Percentiles rank a stretch among this genome's conserved stretches.
Evolutionary conservation across 1,140 invertebrate species (phyloP).

Genomic region (Zaprionus vittiger): DNA sequence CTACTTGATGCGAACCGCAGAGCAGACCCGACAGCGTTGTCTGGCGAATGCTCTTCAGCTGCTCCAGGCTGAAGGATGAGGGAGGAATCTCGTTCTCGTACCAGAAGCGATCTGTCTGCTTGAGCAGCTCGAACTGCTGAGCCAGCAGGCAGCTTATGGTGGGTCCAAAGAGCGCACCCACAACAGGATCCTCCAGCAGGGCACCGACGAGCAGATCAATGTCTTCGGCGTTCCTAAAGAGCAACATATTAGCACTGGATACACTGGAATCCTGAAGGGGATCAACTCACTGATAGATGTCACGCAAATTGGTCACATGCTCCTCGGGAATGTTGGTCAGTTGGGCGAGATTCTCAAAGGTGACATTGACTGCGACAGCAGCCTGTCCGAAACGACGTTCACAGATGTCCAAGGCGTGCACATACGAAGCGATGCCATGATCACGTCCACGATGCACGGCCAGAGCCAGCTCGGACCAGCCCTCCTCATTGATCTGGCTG

Average conservation of each 20-base stretch:
- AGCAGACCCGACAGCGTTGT: conserved; percentile 85
- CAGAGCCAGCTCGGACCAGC: conserved; percentile 86
- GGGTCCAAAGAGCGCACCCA: conserved; percentile 92
- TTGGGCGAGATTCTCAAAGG: conserved; percentile 63
- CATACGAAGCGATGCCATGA: conserved; percentile 95
- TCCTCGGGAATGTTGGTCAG: conserved; percentile 75
- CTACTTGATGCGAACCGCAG: conserved; percentile 83
- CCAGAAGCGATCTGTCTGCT: conserved; percentile 96
- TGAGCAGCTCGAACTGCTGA: conserved; percentile 91
- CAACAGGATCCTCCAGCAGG: conserved; percentile 91
- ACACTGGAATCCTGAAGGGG: neutral
- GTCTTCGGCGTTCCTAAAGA: conserved; percentile 88
- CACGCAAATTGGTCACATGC: conserved; percentile 75
- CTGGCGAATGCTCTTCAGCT: conserved; percentile 87
- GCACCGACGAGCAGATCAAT: conserved; percentile 95
- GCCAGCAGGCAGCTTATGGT: conserved; percentile 94
- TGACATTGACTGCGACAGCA: conserved; percentile 65
- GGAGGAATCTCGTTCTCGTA: conserved; percentile 98
- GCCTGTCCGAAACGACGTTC: conserved; percentile 85
- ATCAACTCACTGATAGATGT: conserved; percentile 76
- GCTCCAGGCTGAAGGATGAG: conserved; percentile 91
- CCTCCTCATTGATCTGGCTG: conserved; percentile 69
- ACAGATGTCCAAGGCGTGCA: conserved; percentile 87
- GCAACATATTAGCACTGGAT: neutral
- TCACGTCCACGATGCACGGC: conserved; percentile 91